Conservation (phyloP, 2,888 invertebrate species). For the Vandiemenella viatica region DNA sequence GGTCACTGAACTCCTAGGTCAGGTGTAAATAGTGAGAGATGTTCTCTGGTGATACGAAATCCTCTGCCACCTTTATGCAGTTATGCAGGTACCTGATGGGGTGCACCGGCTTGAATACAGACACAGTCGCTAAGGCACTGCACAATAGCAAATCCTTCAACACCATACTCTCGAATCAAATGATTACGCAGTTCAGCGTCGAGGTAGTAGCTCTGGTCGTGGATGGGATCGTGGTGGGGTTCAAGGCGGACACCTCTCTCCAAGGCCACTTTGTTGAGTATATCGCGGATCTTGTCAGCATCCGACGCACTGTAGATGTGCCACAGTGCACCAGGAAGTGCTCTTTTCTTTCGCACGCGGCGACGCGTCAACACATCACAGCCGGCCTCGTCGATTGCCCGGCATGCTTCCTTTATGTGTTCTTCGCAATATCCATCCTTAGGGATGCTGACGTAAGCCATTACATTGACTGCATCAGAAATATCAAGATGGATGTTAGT, state of each 20-base stretch:
- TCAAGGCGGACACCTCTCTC: slow-evolving; percentile 73
- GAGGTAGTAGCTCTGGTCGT: slow-evolving; percentile 92
- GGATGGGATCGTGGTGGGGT: slow-evolving; percentile 88
- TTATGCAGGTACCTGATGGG: slow-evolving; percentile 91
- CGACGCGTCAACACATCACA: slow-evolving; percentile 76
- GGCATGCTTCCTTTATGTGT: slow-evolving; percentile 64
- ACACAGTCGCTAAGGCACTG: slow-evolving; percentile 95
- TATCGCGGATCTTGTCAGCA: slow-evolving; percentile 88
- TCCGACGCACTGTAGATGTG: slow-evolving; percentile 90
- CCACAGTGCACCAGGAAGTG: slow-evolving; percentile 91
- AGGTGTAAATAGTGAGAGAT: slow-evolving; percentile 91
- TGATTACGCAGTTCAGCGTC: slow-evolving; percentile 74
- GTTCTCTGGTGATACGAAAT: slow-evolving; percentile 97
- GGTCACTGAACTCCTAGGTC: slow-evolving; percentile 87
- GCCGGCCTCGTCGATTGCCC: slow-evolving; percentile 83
- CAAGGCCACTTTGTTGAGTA: slow-evolving; percentile 67
- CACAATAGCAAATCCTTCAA: slow-evolving; percentile 87
- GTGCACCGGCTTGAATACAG: slow-evolving; percentile 97
- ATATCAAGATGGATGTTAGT: slow-evolving; percentile 95
- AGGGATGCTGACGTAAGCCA: slow-evolving; percentile 90
- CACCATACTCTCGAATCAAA: slow-evolving; percentile 80
- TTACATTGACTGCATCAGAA: slow-evolving; percentile 92
- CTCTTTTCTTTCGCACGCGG: slow-evolving; percentile 59
- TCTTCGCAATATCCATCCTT: slow-evolving; percentile 60
- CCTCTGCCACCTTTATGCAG: slow-evolving; percentile 95